Conservation (phyloP, 2,797 vertebrate species). For the Molossus alvarezi region DNA sequence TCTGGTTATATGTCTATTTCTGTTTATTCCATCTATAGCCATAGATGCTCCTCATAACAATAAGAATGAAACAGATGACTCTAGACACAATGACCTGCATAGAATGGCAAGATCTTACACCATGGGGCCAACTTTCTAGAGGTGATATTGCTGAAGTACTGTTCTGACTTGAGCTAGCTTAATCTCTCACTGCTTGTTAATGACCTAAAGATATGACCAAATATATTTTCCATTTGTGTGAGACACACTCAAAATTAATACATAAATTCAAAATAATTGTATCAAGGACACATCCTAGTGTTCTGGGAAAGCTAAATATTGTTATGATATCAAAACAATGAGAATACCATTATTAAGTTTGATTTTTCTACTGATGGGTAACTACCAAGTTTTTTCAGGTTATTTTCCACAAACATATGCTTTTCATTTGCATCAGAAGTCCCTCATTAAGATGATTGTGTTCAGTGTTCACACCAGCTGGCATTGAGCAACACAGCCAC, state of each 20-base stretch:
- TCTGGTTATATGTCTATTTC: neutral
- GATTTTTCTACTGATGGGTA: conserved; percentile 78
- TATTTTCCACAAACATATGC: conserved; percentile 82
- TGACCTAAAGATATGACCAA: conserved; percentile 65
- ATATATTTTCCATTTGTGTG: conserved; percentile 24
- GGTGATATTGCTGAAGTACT: neutral
- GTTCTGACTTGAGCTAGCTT: conserved; percentile 72
- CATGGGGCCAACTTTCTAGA: conserved; percentile 11
- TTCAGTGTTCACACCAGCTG: conserved; percentile 76
- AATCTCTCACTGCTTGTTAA: conserved; percentile 74
- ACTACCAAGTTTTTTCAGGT: conserved; percentile 74
- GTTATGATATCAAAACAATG: conserved; percentile 75
- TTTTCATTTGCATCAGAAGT: conserved; percentile 85
- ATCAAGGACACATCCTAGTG: conserved; percentile 35
- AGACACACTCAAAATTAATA: conserved; percentile 52
- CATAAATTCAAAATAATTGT: conserved; percentile 58
- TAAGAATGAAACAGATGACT: conserved; percentile 52
- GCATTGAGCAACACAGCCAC: conserved; percentile 19
- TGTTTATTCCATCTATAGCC: neutral
- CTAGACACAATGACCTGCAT: conserved; percentile 1
- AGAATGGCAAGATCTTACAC: conserved; percentile 59
- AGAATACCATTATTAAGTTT: conserved; percentile 78
- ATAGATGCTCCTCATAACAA: neutral
- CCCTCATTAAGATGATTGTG: conserved; percentile 77
- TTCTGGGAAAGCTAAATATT: conserved; percentile 80